Percentiles rank a stretch among this genome's conserved stretches.
Conservation (phyloP, 2,888 invertebrate genomes). For the Conistra vaccinii region DNA sequence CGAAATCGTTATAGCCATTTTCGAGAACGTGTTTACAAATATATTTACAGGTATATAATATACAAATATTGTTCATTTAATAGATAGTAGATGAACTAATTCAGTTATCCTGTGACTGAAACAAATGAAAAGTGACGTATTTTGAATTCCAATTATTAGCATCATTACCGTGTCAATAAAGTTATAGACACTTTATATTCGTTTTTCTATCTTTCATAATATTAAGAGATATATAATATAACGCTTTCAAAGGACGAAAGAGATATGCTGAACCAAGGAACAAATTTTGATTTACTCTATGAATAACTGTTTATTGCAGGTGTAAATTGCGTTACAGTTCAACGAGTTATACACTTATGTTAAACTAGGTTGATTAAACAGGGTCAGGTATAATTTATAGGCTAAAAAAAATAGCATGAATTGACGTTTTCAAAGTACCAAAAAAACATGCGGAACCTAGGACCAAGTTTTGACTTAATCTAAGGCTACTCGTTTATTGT, state of each 20-base stretch:
- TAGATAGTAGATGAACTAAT: too few species aligned
- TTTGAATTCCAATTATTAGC: too few species aligned
- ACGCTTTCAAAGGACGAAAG: background rate
- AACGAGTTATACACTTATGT: conserved; percentile 30
- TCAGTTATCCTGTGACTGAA: background rate
- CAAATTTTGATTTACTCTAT: background rate
- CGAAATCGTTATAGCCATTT: too few species aligned
- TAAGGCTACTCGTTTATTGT: background rate
- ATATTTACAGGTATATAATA: too few species aligned
- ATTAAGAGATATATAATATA: background rate
- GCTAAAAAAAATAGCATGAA: too few species aligned
- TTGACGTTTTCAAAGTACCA: background rate
- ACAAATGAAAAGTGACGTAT: background rate
- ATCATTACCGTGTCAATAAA: background rate
- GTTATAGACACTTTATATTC: too few species aligned
- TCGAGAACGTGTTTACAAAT: too few species aligned
- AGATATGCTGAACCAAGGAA: conserved; percentile 16
- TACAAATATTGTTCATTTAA: too few species aligned
- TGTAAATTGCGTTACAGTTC: conserved; percentile 29
- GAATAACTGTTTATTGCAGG: background rate
- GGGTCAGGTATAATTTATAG: too few species aligned
- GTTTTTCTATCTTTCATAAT: background rate
- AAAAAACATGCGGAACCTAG: conserved; percentile 12
- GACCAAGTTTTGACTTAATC: background rate
- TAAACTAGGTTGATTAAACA: background rate